phyloP scores from a whole-genome alignment of 2,888 invertebrate species.

The Diarsia rubi region DNA sequence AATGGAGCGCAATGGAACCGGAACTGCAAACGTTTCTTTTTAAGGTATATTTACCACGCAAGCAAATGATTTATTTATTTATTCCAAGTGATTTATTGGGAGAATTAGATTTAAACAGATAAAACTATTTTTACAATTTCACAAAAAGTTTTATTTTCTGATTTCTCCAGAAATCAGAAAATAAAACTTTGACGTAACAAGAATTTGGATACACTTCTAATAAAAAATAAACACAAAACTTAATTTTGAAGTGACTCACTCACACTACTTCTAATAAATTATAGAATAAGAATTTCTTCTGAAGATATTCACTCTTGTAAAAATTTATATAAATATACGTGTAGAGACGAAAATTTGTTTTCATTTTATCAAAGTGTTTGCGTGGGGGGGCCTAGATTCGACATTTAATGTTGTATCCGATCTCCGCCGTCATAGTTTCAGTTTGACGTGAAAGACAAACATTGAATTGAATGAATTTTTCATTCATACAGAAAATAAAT shows the following conservation, averaged over 20 bases:
- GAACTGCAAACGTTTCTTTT: slow-evolving; percentile 46
- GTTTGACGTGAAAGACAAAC: slow-evolving; percentile 56
- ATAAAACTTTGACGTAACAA: not conserved
- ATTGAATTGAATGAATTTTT: slow-evolving; percentile 62
- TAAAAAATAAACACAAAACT: not conserved
- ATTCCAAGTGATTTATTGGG: not conserved
- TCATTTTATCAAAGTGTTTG: not conserved
- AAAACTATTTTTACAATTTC: rapidly evolving
- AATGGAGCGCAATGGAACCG: slow-evolving; percentile 53
- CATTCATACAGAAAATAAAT: slow-evolving; percentile 30
- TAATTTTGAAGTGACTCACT: not conserved
- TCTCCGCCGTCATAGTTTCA: slow-evolving; percentile 56
- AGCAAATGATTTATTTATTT: not conserved
- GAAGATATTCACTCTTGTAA: not conserved
- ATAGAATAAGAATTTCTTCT: not conserved
- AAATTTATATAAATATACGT: not conserved
- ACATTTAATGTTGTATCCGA: slow-evolving; percentile 36
- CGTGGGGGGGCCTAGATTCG: not conserved
- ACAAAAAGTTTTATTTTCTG: too few species aligned
- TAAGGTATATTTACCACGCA: slow-evolving; percentile 25
- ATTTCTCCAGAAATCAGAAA: too few species aligned
- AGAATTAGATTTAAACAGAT: not conserved
- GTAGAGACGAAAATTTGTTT: not conserved
- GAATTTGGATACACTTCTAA: slow-evolving; percentile 21
- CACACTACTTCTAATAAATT: too few species aligned